Base-by-base conservation (phyloP, 1,140 invertebrate genomes). In the Paracyclopina nana region DNA sequence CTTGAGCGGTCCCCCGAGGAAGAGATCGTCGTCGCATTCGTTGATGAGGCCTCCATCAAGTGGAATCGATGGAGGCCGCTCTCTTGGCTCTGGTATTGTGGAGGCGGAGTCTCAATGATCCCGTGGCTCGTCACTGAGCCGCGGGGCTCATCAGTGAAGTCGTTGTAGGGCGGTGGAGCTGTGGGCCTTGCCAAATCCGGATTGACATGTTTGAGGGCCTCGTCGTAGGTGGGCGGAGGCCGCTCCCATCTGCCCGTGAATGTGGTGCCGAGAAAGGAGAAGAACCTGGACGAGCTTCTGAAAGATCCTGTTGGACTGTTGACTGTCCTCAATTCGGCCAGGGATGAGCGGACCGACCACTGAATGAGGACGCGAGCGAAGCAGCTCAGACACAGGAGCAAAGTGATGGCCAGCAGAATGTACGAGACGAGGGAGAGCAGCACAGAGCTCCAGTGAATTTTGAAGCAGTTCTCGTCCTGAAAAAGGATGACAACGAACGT, bases 131-230 rank as follows among this genome's bases (percentile, higher is more conserved):
- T 12, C n/a, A 16, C 45, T 8, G n/a, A 14, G 16, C 14, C 6
- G 12, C 20, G 45, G 11, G 18, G 24, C 2, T 24, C 27, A 31
- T 48, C 45, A 31, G 16, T 38, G 27, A 40, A 52, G 22, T 44
- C 30, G 8, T 30, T 20, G 20, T 38, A 38, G 16, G 50, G 50
- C 20, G 50, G 50, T 4, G 31, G 31, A 26, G 42, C 50, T 26
- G 16, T 20, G 4, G 50, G 31, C n/a, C 24, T 9, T 44, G 18
- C 30, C 14, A 20, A 12, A 43, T 52, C 50, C 3, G 50, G 50
- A 40, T 52, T 52, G 14, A 52, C 31, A 40, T 52, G 50, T 25
- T 52, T 52, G 38, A 52, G 18, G 14, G 50, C 50, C 16, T 52
- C 50, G 25, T 52, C 40, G 14, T 52, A 52, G 5, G 50, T 52